Percentiles rank a stretch among this genome's conserved stretches.
Conservation (phyloP, 23 tunicate genomes). For the Phallusia fumigata region DNA sequence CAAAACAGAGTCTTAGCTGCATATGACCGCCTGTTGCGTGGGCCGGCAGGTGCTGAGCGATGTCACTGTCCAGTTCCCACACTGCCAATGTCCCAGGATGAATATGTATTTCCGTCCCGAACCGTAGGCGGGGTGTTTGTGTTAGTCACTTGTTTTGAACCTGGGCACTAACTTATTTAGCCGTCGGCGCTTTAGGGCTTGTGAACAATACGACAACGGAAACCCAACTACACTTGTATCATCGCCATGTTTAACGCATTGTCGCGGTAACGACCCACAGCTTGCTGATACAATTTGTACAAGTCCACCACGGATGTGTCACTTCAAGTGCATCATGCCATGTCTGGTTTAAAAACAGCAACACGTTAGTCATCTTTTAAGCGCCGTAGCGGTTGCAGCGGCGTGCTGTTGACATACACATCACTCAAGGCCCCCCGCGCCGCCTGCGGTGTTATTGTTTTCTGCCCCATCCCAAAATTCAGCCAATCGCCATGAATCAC, state of each 20-base stretch:
- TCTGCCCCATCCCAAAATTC: background rate
- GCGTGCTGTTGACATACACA: too few species aligned
- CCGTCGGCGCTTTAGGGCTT: background rate
- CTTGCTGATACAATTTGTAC: too few species aligned
- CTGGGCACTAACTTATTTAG: background rate
- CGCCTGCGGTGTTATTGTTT: background rate
- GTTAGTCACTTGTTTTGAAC: conserved; percentile 1
- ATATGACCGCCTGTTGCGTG: background rate
- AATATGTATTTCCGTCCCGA: background rate
- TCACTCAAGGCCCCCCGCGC: background rate
- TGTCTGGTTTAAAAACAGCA: too few species aligned
- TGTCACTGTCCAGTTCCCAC: background rate
- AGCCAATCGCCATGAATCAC: background rate
- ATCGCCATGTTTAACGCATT: background rate
- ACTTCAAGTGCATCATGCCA: too few species aligned
- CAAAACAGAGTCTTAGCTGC: background rate
- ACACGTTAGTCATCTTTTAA: too few species aligned
- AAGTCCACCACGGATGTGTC: too few species aligned
- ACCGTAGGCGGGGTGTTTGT: too few species aligned
- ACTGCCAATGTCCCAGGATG: background rate
- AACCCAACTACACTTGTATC: background rate
- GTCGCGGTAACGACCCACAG: too few species aligned
- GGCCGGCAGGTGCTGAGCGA: background rate
- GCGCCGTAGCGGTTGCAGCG: too few species aligned
- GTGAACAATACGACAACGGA: background rate